Evolutionary conservation across 2,113 vertebrate species (phyloP), one percentile per base, ranked within the genome.

Genomic region (Myotis davidii): DNA sequence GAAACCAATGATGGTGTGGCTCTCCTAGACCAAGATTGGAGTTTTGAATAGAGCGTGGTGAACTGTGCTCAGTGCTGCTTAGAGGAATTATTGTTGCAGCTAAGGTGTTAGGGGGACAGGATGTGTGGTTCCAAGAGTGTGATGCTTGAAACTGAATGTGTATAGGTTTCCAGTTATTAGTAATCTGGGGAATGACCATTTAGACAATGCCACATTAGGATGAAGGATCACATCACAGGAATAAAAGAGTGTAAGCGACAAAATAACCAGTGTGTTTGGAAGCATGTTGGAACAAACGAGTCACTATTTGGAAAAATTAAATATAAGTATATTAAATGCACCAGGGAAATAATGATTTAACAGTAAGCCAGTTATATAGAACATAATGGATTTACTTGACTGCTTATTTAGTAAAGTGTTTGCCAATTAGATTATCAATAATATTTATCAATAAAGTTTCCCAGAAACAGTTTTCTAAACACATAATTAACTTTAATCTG

Each of bases 371-470:
- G 3, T 27, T 25, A 32, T 45, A 11, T 11, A 86, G 37, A 69
- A 52, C 3, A 67, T 85, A 91, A 76, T 83, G 45, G 76, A 70
- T 83, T 83, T 77, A 72, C 23, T 72, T 85, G 32, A 61, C 52
- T 37, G 0, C 5, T 37, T 48, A 74, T 2, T 67, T 86, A 34
- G 23, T 90, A 89, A 89, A 73, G 1, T 5, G 6, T 87, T 95
- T 95, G n/a, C 16, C 59, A 76, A 59, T 72, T 88, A 50, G 39
- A 76, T 85, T 54, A 42, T 94, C 48, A 86, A 32, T 79, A 83
- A 86, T 42, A 27, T 69, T 56, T 88, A 70, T 29, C 21, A 65
- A n/a, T 70, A 72, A 69, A 34, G 2, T 42, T 87, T 90, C 29
- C 64, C 27, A 29, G 32, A 74, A 87, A 93, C 7, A n/a, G 25